These are phyloP conservation scores for Spinibarbus caldwelli DNA, from an alignment of 2,797 vertebrate species.

Conservation along the genomic window DNA sequence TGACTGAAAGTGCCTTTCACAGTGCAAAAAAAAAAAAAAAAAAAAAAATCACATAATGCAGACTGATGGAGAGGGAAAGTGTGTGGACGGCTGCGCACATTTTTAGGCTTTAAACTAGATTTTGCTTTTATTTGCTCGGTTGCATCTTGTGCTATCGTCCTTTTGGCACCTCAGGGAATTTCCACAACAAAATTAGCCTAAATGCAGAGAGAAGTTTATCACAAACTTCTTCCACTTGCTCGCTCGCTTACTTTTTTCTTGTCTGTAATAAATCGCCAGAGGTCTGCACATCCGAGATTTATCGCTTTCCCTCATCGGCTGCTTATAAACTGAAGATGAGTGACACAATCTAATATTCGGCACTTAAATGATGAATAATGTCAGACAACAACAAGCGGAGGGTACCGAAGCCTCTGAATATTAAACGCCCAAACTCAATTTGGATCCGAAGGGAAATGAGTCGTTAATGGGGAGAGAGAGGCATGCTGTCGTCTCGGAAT, in stretches of 20 bases:
- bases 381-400: conserved; percentile 65
- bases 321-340: conserved; percentile 71
- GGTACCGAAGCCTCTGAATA: conserved; percentile 71
- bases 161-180: conserved; percentile 11
- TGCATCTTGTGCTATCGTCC: conserved; percentile 60
- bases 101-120: conserved; percentile 52
- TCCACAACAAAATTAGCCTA: conserved; percentile 17
- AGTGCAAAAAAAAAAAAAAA: not conserved
- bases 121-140: conserved; percentile 68
- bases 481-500: conserved; percentile 56
- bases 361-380: conserved; percentile 79
- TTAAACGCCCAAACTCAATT: conserved; percentile 78
- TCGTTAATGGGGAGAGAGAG: conserved; percentile 69
- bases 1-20: conserved; percentile 42
- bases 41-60: not conserved
- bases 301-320: conserved; percentile 61
- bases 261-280: conserved; percentile 64
- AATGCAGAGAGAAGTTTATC: conserved; percentile 43
- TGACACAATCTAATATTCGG: conserved; percentile 76
- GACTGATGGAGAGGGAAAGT: conserved; percentile 22
- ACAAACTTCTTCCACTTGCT: conserved; percentile 51
- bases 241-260: conserved; percentile 55
- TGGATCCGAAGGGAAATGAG: conserved; percentile 70
- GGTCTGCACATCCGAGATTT: conserved; percentile 66
- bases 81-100: not conserved